A percentile compares a stretch with the other conserved stretches of the same genome.
These are phyloP conservation scores for Phenacoccus solenopsis DNA, from an alignment of 1,140 invertebrate genomes.

Conservation along the genomic window DNA sequence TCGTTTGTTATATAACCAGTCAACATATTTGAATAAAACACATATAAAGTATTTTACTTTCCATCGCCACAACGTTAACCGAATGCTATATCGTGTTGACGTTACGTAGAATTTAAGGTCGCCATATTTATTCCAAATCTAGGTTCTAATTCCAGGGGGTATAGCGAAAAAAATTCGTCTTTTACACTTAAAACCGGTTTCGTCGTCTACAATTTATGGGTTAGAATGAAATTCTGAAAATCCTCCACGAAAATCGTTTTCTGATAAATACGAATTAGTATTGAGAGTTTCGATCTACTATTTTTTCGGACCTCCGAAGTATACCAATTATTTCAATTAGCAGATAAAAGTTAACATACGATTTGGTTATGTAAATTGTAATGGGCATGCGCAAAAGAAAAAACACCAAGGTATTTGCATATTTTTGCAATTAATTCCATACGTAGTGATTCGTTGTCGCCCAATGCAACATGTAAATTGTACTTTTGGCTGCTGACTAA, in stretches of 20 bases:
- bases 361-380: neutral
- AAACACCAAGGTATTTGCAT: neutral
- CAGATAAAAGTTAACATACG: too few relatives aligned
- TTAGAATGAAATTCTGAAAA: neutral
- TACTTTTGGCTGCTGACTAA: neutral
- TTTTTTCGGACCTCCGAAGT: too few relatives aligned
- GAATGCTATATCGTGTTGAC: neutral
- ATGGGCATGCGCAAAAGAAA: neutral
- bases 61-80: neutral
- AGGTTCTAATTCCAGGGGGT: neutral
- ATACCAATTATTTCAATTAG: too few relatives aligned
- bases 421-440: neutral
- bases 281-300: too few relatives aligned
- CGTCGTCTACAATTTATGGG: neutral
- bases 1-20: neutral
- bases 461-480: neutral
- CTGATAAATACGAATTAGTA: neutral
- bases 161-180: neutral
- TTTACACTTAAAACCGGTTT: neutral
- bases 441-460: neutral
- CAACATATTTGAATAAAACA: neutral
- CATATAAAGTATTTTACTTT: neutral
- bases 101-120: neutral
- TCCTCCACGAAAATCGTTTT: neutral
- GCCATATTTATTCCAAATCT: neutral